A percentile compares a stretch with the other conserved stretches of the same genome.
These are phyloP conservation scores for Heliocidaris erythrogramma DNA, from an alignment of 35 echinoderm and acorn worm species.

Conservation along the genomic window DNA sequence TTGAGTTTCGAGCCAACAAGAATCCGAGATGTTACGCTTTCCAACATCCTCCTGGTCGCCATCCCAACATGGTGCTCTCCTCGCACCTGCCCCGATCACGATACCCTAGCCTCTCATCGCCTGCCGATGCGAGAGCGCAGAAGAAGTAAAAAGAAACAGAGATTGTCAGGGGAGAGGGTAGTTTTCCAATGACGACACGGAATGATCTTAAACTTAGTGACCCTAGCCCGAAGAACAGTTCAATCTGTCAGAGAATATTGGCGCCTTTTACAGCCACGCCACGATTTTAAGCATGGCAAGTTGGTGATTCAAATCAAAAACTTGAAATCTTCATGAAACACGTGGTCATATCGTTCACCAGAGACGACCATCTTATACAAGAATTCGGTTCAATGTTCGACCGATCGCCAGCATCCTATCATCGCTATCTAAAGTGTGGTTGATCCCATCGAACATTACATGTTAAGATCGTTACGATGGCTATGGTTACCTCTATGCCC, in stretches of 20 bases:
- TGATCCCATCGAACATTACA: not conserved
- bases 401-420: not conserved
- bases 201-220: conserved; percentile 4
- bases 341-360: not conserved
- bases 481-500: not conserved
- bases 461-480: not conserved
- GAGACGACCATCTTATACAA: not conserved
- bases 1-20: conserved; percentile 39
- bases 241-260: not conserved
- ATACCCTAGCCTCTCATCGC: not conserved
- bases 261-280: not conserved
- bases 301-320: not conserved
- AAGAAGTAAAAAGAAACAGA: not conserved
- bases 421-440: not conserved
- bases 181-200: not conserved
- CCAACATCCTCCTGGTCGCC: not conserved
- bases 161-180: not conserved
- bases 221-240: not conserved
- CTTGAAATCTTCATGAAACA: not conserved
- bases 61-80: conserved; percentile 5
- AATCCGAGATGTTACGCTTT: conserved; percentile 34
- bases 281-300: not conserved
- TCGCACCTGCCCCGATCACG: conserved; percentile 16
- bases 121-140: not conserved
- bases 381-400: not conserved